These are phyloP conservation scores for Calameuta filiformis DNA, from an alignment of 2,888 invertebrate genomes.

Conservation along the genomic window DNA sequence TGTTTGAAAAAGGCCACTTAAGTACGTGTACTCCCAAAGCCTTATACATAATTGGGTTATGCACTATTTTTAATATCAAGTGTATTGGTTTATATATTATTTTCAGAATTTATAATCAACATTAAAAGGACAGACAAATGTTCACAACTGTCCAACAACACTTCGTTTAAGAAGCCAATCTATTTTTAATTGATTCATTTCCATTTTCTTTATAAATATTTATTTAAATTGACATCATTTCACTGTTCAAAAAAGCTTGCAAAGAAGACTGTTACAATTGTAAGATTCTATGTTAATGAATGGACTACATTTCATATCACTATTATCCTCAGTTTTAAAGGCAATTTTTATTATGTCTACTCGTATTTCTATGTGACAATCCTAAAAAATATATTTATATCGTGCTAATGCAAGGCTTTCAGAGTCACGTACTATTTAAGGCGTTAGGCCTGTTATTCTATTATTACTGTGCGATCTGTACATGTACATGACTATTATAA, in stretches of 20 bases:
- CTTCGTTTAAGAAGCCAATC: not conserved
- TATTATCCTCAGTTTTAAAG: not conserved
- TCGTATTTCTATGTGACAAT: not conserved
- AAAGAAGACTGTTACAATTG: not conserved
- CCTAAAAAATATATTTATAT: not conserved
- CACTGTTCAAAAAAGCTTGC: not conserved
- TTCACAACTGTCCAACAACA: not conserved
- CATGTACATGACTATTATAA: constrained; percentile 24
- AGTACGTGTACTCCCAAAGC: constrained; percentile 7
- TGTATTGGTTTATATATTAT: not conserved
- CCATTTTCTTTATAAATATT: not conserved
- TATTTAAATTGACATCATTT: not conserved
- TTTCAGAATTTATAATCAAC: not conserved
- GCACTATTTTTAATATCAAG: not conserved
- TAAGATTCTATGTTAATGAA: not conserved
- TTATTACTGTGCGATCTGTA: constrained; percentile 11
- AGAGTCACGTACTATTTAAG: constrained; percentile 5
- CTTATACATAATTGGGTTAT: not conserved
- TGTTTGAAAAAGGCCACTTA: constrained; percentile 1
- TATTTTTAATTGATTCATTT: not conserved
- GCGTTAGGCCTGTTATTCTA: not conserved
- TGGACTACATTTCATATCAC: not conserved
- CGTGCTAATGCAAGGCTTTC: not conserved
- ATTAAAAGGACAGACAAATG: not conserved
- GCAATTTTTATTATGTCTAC: not conserved